These are phyloP conservation scores for Trachelus stipa DNA, from an alignment of 2,888 invertebrate species.

Conservation along the genomic window DNA sequence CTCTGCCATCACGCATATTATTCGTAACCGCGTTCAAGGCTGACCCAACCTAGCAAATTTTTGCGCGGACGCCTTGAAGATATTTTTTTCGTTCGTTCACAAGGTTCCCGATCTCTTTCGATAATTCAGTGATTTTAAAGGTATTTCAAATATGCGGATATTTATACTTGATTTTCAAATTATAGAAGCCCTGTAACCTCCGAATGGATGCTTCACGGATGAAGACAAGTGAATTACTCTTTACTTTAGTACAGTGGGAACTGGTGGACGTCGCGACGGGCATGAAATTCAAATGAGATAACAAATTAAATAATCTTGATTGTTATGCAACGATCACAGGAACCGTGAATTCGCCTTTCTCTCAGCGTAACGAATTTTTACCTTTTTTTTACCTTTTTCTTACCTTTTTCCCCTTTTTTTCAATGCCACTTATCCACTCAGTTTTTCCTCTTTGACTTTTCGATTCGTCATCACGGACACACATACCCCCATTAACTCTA, in stretches of 20 bases:
- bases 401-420: no score
- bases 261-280: not conserved
- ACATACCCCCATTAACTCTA: not conserved
- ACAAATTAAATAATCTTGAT: not conserved
- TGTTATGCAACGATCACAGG: not conserved
- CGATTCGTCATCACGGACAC: not conserved
- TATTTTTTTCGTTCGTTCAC: not conserved
- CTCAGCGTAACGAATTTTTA: not conserved
- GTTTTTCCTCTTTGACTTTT: not conserved
- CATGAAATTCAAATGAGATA: not conserved
- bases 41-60: not conserved
- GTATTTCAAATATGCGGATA: not conserved
- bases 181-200: not conserved
- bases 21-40: not conserved
- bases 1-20: not conserved
- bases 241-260: not conserved
- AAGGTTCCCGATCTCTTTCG: not conserved
- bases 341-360: not conserved
- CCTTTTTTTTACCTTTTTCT: no score
- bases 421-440: no score
- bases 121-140: not conserved
- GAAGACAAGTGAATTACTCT: not conserved
- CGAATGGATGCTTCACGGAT: not conserved
- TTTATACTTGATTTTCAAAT: not conserved
- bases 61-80: not conserved